These are phyloP conservation scores for Amblyjoppa proteus DNA, from an alignment of 2,888 invertebrate genomes.

Conservation along the genomic window DNA sequence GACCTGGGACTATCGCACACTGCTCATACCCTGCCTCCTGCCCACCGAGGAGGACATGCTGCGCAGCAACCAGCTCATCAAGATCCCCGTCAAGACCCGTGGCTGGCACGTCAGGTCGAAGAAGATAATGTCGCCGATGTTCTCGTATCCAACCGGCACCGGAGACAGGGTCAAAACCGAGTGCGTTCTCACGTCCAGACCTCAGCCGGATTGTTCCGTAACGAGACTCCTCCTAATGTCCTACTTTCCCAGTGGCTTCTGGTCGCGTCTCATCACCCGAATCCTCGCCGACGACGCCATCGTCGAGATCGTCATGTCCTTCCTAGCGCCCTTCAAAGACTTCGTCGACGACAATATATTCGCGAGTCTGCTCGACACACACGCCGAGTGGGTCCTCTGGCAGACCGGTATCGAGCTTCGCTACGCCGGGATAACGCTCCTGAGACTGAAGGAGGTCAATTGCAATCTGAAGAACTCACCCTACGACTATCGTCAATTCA, in stretches of 20 bases:
- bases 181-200: slow-evolving; percentile 85
- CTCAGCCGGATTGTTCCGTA: slow-evolving; percentile 87
- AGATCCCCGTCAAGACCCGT: slow-evolving; percentile 88
- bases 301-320: slow-evolving; percentile 91
- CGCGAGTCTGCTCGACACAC: slow-evolving; percentile 88
- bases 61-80: slow-evolving; percentile 81
- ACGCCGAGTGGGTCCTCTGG: slow-evolving; percentile 97
- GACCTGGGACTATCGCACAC: slow-evolving; percentile 96
- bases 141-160: slow-evolving; percentile 69
- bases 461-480: slow-evolving; percentile 86
- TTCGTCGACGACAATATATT: slow-evolving; percentile 88
- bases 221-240: slow-evolving; percentile 95
- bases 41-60: slow-evolving; percentile 91
- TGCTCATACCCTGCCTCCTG: slow-evolving; percentile 95
- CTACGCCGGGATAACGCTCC: slow-evolving; percentile 92
- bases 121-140: slow-evolving; percentile 86
- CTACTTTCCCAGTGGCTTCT: slow-evolving; percentile 99
- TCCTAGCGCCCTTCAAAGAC: slow-evolving; percentile 91
- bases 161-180: slow-evolving; percentile 80
- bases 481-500: slow-evolving; percentile 86
- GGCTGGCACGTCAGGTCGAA: slow-evolving; percentile 89
- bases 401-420: slow-evolving; percentile 95
- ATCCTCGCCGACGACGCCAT: slow-evolving; percentile 95
- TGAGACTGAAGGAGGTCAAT: slow-evolving; percentile 93
- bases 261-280: slow-evolving; percentile 97